Evolutionary conservation across 2,113 vertebrate genomes (phyloP).

Genomic region (Rhipidura dahli): DNA sequence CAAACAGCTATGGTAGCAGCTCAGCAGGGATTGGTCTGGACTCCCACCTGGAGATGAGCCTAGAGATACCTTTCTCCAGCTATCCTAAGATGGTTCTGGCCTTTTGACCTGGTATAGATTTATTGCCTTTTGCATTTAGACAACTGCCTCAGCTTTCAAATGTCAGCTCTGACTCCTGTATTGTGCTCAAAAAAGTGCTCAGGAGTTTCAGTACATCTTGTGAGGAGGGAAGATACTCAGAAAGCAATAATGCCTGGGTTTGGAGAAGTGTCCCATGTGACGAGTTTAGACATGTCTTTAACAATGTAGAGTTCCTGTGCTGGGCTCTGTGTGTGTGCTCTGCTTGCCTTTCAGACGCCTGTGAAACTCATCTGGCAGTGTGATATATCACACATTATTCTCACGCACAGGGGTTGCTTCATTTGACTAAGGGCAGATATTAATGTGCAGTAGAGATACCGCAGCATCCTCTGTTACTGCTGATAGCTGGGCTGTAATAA

Average conservation of each 20-base stretch:
- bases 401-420: background rate
- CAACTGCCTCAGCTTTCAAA: background rate
- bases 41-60: background rate
- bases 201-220: background rate
- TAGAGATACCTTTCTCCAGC: background rate
- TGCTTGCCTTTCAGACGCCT: background rate
- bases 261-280: background rate
- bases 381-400: background rate
- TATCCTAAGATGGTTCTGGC: background rate
- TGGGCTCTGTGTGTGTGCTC: background rate
- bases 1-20: background rate
- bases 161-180: background rate
- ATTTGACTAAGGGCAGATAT: background rate
- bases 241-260: background rate
- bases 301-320: background rate
- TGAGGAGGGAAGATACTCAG: background rate
- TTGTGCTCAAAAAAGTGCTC: background rate
- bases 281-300: background rate
- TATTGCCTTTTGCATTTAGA: constrained; percentile 2
- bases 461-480: background rate
- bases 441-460: background rate
- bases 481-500: background rate
- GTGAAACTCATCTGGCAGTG: background rate
- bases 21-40: background rate
- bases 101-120: constrained; percentile 7